Evolutionary conservation across 2,113 vertebrate genomes (phyloP), one percentile per base, ranked within the genome.

Genomic region (Oreochromis niloticus): DNA sequence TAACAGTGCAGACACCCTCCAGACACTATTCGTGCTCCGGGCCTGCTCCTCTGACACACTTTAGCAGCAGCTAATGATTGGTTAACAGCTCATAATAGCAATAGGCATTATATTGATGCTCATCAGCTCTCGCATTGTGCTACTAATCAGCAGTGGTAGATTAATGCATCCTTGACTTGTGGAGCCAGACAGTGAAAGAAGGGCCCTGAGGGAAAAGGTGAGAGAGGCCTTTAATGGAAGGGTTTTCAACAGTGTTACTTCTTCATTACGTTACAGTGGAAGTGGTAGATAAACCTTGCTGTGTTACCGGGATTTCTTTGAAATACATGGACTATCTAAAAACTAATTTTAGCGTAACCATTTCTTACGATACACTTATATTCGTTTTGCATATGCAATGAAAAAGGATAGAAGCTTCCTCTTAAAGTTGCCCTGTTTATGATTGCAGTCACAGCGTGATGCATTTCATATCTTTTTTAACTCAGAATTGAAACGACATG

Each of bases 31-130:
- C 24, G 61, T 32, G 4, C 87, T 56, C 16, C 43, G 75, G 50
- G 12, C 80, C 88, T 32, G 59, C 81, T 91, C 27, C 39, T 73
- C 84, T 88, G 87, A 85, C 84, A 84, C 54, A 83, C 54, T 39
- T 68, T 56, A 82, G 63, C 86, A 88, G 75, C 82, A 81, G 83
- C 9, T 46, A 68, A n/a, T 82, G 54, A 90, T 89, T 91, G 90
- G 92, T 91, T 90, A 82, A 81, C 43, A 82, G 41, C 82, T 90
- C 85, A 71, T 88, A 59, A 91, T 89, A 85, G 90, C 89, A 94
- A 93, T 90, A 91, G 78, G 86, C 85, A 85, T 59, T 81, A 30
- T 71, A 82, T 22, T 89, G 83, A 90, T 87, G 83, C 79, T 81
- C 84, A 73, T 32, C 24, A 48, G 43, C 55, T 85, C 71, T 89